These are phyloP conservation scores for Galeruca laticollis DNA, from an alignment of 2,888 invertebrate genomes.

Conservation along the genomic window DNA sequence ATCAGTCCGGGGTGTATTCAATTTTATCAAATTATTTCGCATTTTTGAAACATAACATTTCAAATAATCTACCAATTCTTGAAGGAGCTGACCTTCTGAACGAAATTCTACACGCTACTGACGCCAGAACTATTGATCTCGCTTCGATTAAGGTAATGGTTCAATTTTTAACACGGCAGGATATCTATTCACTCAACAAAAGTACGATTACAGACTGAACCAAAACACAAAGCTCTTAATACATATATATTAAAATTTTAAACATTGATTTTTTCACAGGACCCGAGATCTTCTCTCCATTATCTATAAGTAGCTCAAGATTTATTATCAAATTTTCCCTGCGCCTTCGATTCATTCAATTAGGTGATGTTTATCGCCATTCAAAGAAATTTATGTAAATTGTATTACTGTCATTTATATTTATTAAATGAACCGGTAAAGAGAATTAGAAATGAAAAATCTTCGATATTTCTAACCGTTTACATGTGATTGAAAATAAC, in stretches of 20 bases:
- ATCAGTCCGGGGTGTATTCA: no score
- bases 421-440: background rate
- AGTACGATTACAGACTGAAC: constrained; percentile 62
- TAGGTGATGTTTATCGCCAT: background rate
- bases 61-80: no score
- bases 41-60: background rate
- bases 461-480: background rate
- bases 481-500: no score
- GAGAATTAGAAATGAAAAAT: background rate
- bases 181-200: constrained; percentile 66
- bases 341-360: background rate
- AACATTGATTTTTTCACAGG: constrained; percentile 65
- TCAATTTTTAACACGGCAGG: constrained; percentile 68
- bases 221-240: constrained; percentile 65
- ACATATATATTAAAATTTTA: constrained; percentile 66
- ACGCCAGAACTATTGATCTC: constrained; percentile 51
- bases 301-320: constrained; percentile 58
- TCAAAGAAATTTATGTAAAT: background rate
- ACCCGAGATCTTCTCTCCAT: constrained; percentile 52
- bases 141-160: constrained; percentile 65
- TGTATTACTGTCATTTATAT: background rate
- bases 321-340: constrained; percentile 58
- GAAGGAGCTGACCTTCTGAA: background rate
- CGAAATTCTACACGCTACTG: constrained; percentile 21
- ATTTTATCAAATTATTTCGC: no score